phyloP scores from a whole-genome alignment of 2,113 vertebrate species.

The Chloroceryle aenea region DNA sequence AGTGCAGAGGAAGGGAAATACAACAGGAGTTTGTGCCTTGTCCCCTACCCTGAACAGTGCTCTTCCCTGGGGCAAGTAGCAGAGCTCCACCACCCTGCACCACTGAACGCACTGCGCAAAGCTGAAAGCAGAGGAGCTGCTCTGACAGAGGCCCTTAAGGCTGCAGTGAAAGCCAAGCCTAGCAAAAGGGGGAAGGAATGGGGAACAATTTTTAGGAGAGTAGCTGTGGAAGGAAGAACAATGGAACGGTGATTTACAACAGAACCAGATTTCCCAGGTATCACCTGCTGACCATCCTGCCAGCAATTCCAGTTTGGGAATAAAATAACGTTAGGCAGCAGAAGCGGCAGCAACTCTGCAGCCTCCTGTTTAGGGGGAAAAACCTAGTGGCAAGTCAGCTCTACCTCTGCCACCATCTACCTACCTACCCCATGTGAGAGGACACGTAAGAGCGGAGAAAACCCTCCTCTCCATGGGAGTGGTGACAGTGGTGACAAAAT shows the following conservation, averaged over 20 bases:
- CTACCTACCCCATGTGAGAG: not conserved
- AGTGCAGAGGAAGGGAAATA: not conserved
- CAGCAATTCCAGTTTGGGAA: not conserved
- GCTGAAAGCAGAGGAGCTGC: not conserved
- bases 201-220: not conserved
- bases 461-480: rapidly evolving
- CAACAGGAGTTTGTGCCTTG: not conserved
- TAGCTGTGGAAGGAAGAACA: not conserved
- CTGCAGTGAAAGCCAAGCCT: not conserved
- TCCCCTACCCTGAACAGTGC: not conserved
- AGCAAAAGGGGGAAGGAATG: not conserved
- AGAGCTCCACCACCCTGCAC: rapidly evolving
- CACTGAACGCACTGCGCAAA: not conserved
- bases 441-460: not conserved
- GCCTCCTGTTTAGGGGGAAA: not conserved
- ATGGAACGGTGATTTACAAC: not conserved
- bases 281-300: not conserved
- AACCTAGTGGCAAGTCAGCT: not conserved
- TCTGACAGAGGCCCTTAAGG: not conserved
- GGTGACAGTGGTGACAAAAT: not conserved
- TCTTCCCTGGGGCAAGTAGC: not conserved
- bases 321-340: not conserved
- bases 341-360: not conserved
- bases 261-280: not conserved
- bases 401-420: not conserved